Percentiles rank a stretch among this genome's conserved stretches.
These are phyloP conservation scores for Maconellicoccus hirsutus DNA, from an alignment of 1,140 invertebrate genomes.

Conservation along the genomic window DNA sequence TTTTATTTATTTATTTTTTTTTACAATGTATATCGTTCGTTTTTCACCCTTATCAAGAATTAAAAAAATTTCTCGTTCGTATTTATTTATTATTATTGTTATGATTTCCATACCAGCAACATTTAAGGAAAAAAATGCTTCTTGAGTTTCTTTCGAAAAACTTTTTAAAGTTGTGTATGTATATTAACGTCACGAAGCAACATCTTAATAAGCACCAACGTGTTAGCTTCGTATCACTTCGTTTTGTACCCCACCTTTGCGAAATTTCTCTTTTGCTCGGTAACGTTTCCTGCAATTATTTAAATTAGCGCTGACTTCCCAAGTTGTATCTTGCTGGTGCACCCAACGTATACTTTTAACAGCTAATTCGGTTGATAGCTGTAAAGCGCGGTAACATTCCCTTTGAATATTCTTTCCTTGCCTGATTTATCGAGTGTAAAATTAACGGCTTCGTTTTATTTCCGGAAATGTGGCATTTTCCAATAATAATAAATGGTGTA, in stretches of 20 bases:
- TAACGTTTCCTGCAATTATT: slow-evolving; percentile 21
- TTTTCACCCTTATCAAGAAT: slow-evolving; percentile 17
- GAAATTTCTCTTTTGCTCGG: neutral
- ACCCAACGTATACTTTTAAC: slow-evolving; percentile 12
- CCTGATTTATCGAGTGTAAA: slow-evolving; percentile 19
- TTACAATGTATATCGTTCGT: neutral
- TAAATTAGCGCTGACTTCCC: slow-evolving; percentile 8
- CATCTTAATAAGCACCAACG: slow-evolving; percentile 13
- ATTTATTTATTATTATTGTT: slow-evolving; percentile 17
- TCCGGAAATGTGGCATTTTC: neutral
- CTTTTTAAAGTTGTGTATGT: slow-evolving; percentile 2
- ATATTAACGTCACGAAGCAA: slow-evolving; percentile 17
- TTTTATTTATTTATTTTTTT: neutral
- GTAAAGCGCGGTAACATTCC: neutral
- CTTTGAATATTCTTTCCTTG: neutral
- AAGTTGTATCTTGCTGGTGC: slow-evolving; percentile 1
- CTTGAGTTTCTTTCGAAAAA: neutral
- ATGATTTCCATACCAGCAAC: slow-evolving; percentile 4
- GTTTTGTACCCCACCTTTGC: neutral
- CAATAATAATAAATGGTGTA: neutral
- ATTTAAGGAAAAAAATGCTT: neutral
- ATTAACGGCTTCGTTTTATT: slow-evolving; percentile 17
- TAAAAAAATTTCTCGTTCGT: slow-evolving; percentile 16
- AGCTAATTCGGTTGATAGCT: slow-evolving; percentile 11
- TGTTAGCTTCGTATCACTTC: slow-evolving; percentile 18